phyloP scores from a whole-genome alignment of 2,888 invertebrate species.

The Drosophila aldrichi region DNA sequence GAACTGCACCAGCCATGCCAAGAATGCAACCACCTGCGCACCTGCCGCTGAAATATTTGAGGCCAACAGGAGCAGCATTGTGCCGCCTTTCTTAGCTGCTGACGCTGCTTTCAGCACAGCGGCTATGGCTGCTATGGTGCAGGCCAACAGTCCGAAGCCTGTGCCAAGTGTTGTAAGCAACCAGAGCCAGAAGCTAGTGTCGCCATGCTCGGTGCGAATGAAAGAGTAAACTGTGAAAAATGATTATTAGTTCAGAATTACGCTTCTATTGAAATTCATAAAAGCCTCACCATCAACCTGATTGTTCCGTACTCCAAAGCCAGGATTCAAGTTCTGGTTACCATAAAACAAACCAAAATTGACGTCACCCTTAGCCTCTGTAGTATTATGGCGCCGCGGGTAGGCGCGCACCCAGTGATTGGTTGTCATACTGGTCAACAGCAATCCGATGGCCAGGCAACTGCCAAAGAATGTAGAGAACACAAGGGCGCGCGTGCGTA shows the following conservation, averaged over 20 bases:
- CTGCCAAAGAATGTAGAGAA: constrained; percentile 92
- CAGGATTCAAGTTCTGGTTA: constrained; percentile 92
- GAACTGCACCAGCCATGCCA: constrained; percentile 94
- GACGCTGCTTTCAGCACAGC: constrained; percentile 85
- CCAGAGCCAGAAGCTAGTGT: constrained; percentile 84
- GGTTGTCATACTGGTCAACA: constrained; percentile 91
- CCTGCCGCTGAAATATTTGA: constrained; percentile 87
- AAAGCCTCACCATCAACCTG: constrained; percentile 90
- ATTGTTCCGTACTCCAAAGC: constrained; percentile 92
- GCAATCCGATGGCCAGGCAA: constrained; percentile 89
- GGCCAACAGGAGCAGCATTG: constrained; percentile 82
- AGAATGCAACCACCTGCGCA: constrained; percentile 90
- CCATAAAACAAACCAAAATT: constrained; percentile 95
- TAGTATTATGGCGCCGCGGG: constrained; percentile 87
- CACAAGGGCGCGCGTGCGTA: constrained; percentile 90
- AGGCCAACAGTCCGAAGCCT: constrained; percentile 83
- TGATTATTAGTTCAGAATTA: neutral
- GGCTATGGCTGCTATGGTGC: constrained; percentile 84
- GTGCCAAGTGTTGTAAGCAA: constrained; percentile 84
- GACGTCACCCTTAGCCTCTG: constrained; percentile 88
- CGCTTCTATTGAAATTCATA: neutral
- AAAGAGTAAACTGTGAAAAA: constrained; percentile 79
- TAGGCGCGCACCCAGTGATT: constrained; percentile 91
- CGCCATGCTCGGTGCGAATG: constrained; percentile 81
- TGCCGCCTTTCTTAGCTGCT: constrained; percentile 82